Base-by-base conservation (phyloP, 2,888 invertebrate species). In the Pheosia gnoma region DNA sequence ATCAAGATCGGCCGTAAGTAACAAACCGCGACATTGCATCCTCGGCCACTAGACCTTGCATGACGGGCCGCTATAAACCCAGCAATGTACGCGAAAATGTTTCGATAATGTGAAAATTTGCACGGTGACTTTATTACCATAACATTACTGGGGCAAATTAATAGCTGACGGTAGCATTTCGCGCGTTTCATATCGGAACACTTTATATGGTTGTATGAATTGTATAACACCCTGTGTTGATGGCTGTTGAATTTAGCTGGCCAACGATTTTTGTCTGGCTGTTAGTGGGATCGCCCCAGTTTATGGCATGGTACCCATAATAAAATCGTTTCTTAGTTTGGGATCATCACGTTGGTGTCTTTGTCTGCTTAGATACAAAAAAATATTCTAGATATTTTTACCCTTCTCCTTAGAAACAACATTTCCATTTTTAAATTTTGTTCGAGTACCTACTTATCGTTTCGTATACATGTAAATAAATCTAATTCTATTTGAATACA, bases 61-160 rank as follows among this genome's bases (percentile, higher is more conserved):
- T 77, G 77, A 76, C 77, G 68, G 65, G 56, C 58, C 39, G 70
- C 77, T 68, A 78, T 77, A 76, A 77, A 70, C 63, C 57, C 64
- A 38, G 74, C 72, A 74, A 72, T 68, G 74, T 71, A 74, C 66
- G 66, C 68, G 75, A 74, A 78, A 78, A 75, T 72, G 80, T 78
- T 75, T 71, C 74, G 77, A 79, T 80, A 80, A 80, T 81, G 70
- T 73, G 78, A 76, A 78, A 79, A 81, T 81, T 80, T 79, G 66
- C 71, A 78, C 68, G 66, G 78, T 72, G 72, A 75, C 77, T 71
- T 75, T 78, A 80, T 77, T 75, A 62, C 69, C 63, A 68, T 68
- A 73, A 68, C 60, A 64, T 59, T 68, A 65, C 62, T 66, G 54
- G 61, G 69, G 71, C 59, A 63, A 75, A 79, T 77, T 74, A 73